Evolutionary conservation across 2,888 invertebrate genomes (phyloP), one percentile per base, ranked within the genome.

Genomic region (Lottia gigantea): DNA sequence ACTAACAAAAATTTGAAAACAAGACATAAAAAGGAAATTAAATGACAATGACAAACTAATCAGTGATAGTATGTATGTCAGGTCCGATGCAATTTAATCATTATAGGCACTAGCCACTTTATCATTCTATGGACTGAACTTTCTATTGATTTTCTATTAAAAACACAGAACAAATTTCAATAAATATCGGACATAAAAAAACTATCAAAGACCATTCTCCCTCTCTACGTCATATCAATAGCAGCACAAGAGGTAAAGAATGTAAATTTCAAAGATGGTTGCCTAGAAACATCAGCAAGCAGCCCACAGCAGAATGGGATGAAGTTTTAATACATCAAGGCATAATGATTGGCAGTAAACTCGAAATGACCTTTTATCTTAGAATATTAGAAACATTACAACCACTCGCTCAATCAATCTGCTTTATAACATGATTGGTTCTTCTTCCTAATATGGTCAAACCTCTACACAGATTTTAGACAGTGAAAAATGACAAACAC

Each of bases 121-220:
- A 55, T 23, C 55, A 55, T 23, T 55, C 23, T 19, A 55, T 55
- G n/a, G 19, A 19, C 11, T 19, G 55, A 23, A n/a, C 55, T 40
- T 19, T 19, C 19, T 12, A 55, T 55, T 55, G 55, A 55, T 55
- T 55, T 19, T 55, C 55, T 23, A 55, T 55, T 55, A 55, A 55
- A 55, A 55, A 14, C n/a, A 1, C 71, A 62, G 67, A 46, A 66
- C 71, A 71, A 71, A 71, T 71, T 71, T 71, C 71, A 71, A 71
- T 71, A 71, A 71, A 71, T 71, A 71, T 67, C 63, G 47, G 46
- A 66, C 65, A 45, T n/a, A 46, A 23, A 66, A 66, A 66, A 62
- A 66, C 63, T 68, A 64, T 64, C 64, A 68, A 68, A 68, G 68
- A 63, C 68, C 63, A 68, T 63, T 68, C 64, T 23, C 55, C 55